A percentile compares a stretch with the other conserved stretches of the same genome.
phyloP scores from a whole-genome alignment of 2,888 invertebrate genomes.

The Sarcophaga carnaria region DNA sequence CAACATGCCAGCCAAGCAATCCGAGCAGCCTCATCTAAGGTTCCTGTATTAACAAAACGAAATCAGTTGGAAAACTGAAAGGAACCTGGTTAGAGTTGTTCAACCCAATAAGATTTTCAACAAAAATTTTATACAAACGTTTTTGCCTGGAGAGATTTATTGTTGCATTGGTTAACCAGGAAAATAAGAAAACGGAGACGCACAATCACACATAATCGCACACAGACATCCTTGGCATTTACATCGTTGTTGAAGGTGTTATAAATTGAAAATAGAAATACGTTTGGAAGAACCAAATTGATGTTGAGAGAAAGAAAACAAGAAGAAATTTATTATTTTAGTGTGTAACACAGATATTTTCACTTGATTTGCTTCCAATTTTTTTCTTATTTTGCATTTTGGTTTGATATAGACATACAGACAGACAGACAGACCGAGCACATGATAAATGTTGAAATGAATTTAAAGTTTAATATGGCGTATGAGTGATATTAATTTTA shows the following conservation, averaged over 20 bases:
- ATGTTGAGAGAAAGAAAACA: constrained; percentile 28
- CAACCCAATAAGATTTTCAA: constrained; percentile 41
- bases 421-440: neutral
- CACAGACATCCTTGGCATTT: neutral
- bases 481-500: constrained; percentile 65
- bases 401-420: no score
- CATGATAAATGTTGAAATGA: constrained; percentile 68
- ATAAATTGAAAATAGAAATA: constrained; percentile 66
- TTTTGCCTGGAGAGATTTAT: constrained; percentile 79
- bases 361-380: constrained; percentile 69
- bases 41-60: constrained; percentile 9
- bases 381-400: neutral
- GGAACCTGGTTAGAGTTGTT: neutral
- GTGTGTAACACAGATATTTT: constrained; percentile 70
- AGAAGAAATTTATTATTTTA: constrained; percentile 64
- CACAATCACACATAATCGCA: neutral
- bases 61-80: constrained; percentile 15
- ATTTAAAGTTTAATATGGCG: constrained; percentile 68
- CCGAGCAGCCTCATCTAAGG: neutral
- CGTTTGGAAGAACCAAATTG: neutral
- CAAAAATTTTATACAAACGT: constrained; percentile 77
- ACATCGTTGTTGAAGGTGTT: constrained; percentile 62
- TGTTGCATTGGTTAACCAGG: constrained; percentile 80
- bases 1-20: constrained; percentile 43
- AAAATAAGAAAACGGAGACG: constrained; percentile 30